These are phyloP conservation scores for Heliconius hewitsoni DNA, from an alignment of 1,140 invertebrate genomes.

Conservation along the genomic window DNA sequence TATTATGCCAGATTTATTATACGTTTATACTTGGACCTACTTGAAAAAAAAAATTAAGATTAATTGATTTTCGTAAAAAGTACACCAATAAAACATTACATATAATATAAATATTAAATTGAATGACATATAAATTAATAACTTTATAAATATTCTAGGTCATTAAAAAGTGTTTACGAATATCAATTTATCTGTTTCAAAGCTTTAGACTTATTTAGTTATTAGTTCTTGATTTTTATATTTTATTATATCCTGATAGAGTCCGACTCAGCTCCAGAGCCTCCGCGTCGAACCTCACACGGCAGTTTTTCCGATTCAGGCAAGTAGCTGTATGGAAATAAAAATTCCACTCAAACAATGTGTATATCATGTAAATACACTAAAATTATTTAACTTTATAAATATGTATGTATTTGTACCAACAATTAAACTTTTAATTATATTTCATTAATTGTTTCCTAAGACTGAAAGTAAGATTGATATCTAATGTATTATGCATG, in stretches of 20 bases:
- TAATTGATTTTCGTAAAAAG: conserved; percentile 25
- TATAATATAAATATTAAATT: background rate
- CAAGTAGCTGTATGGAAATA: conserved; percentile 57
- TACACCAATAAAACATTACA: background rate
- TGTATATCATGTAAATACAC: background rate
- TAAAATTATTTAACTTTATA: too few relatives aligned
- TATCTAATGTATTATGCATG: too few relatives aligned
- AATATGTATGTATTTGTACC: too few relatives aligned
- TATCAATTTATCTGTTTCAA: conserved; percentile 28
- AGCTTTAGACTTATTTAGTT: conserved; percentile 17
- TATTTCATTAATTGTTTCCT: too few relatives aligned
- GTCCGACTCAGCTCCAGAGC: conserved; percentile 84
- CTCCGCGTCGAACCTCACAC: conserved; percentile 83
- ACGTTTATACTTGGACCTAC: conserved; percentile 70
- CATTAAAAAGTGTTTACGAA: background rate
- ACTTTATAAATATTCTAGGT: background rate
- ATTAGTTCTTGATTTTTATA: conserved; percentile 43
- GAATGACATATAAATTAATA: background rate
- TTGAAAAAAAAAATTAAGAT: conserved; percentile 20
- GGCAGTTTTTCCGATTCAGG: conserved; percentile 83
- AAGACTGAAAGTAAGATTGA: too few relatives aligned
- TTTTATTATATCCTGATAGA: conserved; percentile 81
- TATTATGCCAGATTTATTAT: conserved; percentile 41
- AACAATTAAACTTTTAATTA: too few relatives aligned
- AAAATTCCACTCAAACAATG: background rate